These are phyloP conservation scores for Carcina quercana DNA, from an alignment of 2,888 invertebrate species.

Conservation along the genomic window DNA sequence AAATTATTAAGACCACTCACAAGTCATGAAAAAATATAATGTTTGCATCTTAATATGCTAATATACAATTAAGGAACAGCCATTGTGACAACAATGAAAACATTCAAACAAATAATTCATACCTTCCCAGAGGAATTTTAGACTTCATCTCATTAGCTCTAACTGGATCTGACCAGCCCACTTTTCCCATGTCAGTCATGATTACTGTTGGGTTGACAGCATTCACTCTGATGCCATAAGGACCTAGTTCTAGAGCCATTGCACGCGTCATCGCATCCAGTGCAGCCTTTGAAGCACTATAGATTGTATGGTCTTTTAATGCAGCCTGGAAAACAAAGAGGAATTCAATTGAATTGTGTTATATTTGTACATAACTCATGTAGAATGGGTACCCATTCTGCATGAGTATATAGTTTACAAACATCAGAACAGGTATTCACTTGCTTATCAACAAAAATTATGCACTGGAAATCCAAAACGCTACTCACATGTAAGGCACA, in stretches of 20 bases:
- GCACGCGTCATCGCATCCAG: constrained; percentile 88
- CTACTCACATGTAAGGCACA: too few species aligned
- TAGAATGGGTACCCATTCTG: too few species aligned
- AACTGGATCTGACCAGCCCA: constrained; percentile 89
- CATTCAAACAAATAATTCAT: too few species aligned
- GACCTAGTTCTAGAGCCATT: constrained; percentile 92
- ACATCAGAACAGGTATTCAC: too few species aligned
- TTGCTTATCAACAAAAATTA: too few species aligned
- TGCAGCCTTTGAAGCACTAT: constrained; percentile 92
- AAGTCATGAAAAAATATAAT: too few species aligned
- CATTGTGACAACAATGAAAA: background rate
- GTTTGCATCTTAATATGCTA: too few species aligned
- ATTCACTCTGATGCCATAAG: constrained; percentile 90
- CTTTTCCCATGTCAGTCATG: constrained; percentile 91
- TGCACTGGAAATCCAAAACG: too few species aligned
- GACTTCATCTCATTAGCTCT: constrained; percentile 82
- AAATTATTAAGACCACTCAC: too few species aligned
- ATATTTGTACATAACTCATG: too few species aligned
- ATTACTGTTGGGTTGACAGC: constrained; percentile 96
- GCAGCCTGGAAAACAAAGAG: constrained; percentile 77
- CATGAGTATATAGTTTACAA: too few species aligned
- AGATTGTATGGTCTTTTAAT: constrained; percentile 84
- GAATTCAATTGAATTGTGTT: too few species aligned
- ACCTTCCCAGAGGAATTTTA: constrained; percentile 91
- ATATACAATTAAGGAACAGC: background rate